Percentiles rank a stretch among this genome's conserved stretches.
phyloP scores from a whole-genome alignment of 1,140 invertebrate genomes.

The Lepidurus packardi region DNA sequence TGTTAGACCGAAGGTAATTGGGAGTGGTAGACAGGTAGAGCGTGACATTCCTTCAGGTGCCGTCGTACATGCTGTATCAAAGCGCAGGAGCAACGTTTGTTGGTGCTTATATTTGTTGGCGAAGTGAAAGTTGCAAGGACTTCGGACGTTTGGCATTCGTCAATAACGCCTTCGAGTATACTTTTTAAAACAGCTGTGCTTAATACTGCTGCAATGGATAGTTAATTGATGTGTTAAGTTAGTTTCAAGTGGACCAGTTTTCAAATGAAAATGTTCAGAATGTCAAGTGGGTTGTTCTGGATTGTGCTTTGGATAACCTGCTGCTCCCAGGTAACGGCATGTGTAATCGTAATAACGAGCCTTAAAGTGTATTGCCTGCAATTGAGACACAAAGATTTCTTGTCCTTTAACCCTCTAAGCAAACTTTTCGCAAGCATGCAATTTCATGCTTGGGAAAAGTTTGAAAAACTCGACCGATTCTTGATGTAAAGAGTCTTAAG shows the following conservation, averaged over 20 bases:
- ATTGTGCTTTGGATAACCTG: not conserved
- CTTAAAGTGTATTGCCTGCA: too few relatives aligned
- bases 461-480: too few relatives aligned
- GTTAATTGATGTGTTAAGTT: not conserved
- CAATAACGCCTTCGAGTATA: not conserved
- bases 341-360: too few relatives aligned
- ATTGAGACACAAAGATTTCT: too few relatives aligned
- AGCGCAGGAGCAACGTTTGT: not conserved
- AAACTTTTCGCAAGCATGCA: too few relatives aligned
- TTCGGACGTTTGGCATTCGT: not conserved
- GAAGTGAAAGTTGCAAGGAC: slow-evolving; percentile 3
- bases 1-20: not conserved
- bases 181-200: not conserved
- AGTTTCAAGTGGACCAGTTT: not conserved
- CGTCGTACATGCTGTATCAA: not conserved
- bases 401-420: too few relatives aligned
- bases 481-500: too few relatives aligned
- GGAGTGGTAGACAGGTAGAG: not conserved
- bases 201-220: not conserved
- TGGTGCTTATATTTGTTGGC: not conserved
- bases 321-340: not conserved
- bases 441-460: too few relatives aligned
- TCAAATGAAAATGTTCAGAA: not conserved
- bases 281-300: not conserved
- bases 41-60: slow-evolving; percentile 17